Conservation (phyloP, 2,797 vertebrate genomes). For the Lepidocolaptes lacrymiger region DNA sequence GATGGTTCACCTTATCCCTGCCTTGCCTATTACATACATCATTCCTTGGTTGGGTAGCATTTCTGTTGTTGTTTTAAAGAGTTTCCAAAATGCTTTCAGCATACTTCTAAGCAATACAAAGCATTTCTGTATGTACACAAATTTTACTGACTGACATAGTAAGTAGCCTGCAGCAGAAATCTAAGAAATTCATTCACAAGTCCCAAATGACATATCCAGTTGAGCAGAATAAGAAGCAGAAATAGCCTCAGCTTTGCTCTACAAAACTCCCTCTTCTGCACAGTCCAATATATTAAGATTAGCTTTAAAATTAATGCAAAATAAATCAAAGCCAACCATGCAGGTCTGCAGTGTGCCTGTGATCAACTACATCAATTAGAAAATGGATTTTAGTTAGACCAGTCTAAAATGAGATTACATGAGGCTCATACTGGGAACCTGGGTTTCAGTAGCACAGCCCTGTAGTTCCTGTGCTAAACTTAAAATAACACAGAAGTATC, state of each 20-base stretch:
- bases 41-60: not conserved
- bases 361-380: not conserved
- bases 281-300: not conserved
- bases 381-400: not conserved
- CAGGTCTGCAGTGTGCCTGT: not conserved
- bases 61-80: not conserved
- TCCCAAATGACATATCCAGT: not conserved
- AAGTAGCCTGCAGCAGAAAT: not conserved
- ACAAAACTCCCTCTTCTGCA: not conserved
- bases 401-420: slow-evolving; percentile 9
- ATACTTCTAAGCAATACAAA: not conserved
- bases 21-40: not conserved
- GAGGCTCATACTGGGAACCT: not conserved
- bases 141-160: not conserved
- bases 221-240: not conserved
- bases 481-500: not conserved
- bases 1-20: not conserved
- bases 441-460: not conserved
- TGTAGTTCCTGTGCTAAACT: not conserved
- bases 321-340: not conserved
- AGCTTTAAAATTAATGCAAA: not conserved
- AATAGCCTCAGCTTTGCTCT: not conserved
- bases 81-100: not conserved
- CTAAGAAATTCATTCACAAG: not conserved
- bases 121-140: not conserved